A percentile compares a stretch with the other conserved stretches of the same genome.
These are phyloP conservation scores for Heliconius hortense DNA, from an alignment of 2,888 invertebrate species.

Conservation along the genomic window DNA sequence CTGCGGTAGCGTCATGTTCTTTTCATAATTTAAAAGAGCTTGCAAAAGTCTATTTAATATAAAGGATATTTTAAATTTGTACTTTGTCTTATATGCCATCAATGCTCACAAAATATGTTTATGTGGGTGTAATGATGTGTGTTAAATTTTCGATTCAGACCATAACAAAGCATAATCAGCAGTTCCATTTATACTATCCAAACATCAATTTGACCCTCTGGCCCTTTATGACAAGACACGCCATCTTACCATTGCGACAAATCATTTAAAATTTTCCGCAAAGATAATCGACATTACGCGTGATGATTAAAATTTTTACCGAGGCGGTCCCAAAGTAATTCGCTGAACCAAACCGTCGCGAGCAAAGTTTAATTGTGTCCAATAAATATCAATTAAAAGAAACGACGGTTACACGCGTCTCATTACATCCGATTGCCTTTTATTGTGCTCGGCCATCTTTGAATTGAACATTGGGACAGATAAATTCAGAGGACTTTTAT, in stretches of 20 bases:
- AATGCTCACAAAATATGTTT: too few species aligned
- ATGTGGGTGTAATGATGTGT: too few species aligned
- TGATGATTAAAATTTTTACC: constrained; percentile 2
- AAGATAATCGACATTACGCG: not conserved
- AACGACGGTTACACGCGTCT: constrained; percentile 48
- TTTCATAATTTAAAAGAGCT: too few species aligned
- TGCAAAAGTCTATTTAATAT: too few species aligned
- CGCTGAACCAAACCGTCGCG: constrained; percentile 41
- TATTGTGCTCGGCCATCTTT: constrained; percentile 49
- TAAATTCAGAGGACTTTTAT: not conserved
- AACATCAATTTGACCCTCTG: constrained; percentile 2
- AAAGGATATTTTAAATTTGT: too few species aligned
- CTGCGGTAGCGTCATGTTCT: too few species aligned
- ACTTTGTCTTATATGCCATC: too few species aligned
- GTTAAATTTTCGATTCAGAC: too few species aligned
- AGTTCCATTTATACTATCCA: not conserved
- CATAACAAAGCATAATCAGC: too few species aligned
- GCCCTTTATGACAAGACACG: not conserved
- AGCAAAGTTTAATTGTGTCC: constrained; percentile 57
- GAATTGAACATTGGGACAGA: constrained; percentile 25
- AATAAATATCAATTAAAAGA: constrained; percentile 69
- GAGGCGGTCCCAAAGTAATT: constrained; percentile 30
- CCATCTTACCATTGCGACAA: not conserved
- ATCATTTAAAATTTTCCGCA: constrained; percentile 2
- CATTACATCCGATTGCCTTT: constrained; percentile 56